Base-by-base conservation (phyloP, 2,797 vertebrate genomes). In the Alfaro cultratus region DNA sequence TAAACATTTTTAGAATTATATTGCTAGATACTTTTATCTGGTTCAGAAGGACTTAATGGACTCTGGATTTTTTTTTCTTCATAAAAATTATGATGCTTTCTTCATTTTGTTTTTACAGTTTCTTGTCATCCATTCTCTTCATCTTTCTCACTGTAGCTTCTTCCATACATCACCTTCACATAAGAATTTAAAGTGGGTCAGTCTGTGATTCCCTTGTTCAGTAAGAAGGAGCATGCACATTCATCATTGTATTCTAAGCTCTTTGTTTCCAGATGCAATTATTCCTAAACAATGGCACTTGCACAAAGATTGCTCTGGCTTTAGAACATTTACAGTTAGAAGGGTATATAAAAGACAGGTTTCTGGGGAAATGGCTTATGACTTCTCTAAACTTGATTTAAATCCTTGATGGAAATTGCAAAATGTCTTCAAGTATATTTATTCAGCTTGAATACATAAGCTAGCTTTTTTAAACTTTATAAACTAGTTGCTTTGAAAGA, bases 111-210 rank as follows among this genome's bases (percentile, higher is more conserved):
- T 57, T 57, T 39, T 41, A 68, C 78, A 71, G 46, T 53, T 67
- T 76, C 76, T 74, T 79, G 34, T 82, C 10, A 72, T 47, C 31
- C 74, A 21, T 67, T 51, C 31, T 67, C n/a, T 79, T 85, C 77
- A 39, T 88, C 80, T 72, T 75, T 84, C 79, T 81, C 73, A 83
- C 64, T 45, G 45, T 75, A 88, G 77, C 75, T 83, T 82, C 82
- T 84, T 85, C 84, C 91, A 94, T 94, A 92, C 81, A 93, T 95
- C 93, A 94, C 91, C 89, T 91, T 95, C 93, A 91, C 79, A 77
- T 80, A 36, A 55, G 81, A 87, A 90, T 89, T 85, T 89, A 92
- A 94, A 95, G 92, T 95, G 93, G 95, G 95, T 95, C 94, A 95
- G 85, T 75, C 76, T 73, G 53, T 67, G 78, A 81, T 86, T 92